These are phyloP conservation scores for Cosmia trapezina DNA, from an alignment of 2,888 invertebrate species.

Conservation along the genomic window DNA sequence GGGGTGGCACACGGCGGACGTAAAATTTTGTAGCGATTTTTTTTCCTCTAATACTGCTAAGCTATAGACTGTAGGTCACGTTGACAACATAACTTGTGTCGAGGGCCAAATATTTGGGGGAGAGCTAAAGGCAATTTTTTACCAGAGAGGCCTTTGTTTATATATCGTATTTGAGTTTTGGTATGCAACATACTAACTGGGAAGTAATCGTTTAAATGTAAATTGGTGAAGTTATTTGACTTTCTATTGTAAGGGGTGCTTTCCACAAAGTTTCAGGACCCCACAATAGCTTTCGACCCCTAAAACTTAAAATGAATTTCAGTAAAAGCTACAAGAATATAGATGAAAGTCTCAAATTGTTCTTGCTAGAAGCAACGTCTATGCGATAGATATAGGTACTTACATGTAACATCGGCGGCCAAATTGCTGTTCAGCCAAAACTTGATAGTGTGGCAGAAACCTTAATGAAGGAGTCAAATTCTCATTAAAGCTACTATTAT, in stretches of 20 bases:
- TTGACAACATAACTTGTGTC: conserved; percentile 80
- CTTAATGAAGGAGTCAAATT: conserved; percentile 60
- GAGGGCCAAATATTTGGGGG: conserved; percentile 73
- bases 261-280: neutral
- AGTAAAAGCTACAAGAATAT: conserved; percentile 23
- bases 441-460: conserved; percentile 55
- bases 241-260: conserved; percentile 3
- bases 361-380: neutral
- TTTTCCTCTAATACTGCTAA: conserved; percentile 83
- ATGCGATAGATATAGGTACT: conserved; percentile 19
- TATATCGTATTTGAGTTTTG: conserved; percentile 49
- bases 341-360: conserved; percentile 13
- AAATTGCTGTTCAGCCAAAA: conserved; percentile 60
- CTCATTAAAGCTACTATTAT: conserved; percentile 60
- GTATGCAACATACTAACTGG: conserved; percentile 44
- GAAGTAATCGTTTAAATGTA: conserved; percentile 43
- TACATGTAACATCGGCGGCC: conserved; percentile 44
- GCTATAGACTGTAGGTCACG: conserved; percentile 84
- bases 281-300: neutral
- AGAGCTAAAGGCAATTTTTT: conserved; percentile 64
- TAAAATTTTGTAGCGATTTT: conserved; percentile 89
- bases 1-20: conserved; percentile 85
- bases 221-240: conserved; percentile 37
- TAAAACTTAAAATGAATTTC: conserved; percentile 13
- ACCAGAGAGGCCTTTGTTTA: conserved; percentile 48